Percentiles rank a stretch among this genome's conserved stretches.
These are phyloP conservation scores for Corydoras sp. DNA, from an alignment of 2,113 vertebrate genomes.

Conservation along the genomic window DNA sequence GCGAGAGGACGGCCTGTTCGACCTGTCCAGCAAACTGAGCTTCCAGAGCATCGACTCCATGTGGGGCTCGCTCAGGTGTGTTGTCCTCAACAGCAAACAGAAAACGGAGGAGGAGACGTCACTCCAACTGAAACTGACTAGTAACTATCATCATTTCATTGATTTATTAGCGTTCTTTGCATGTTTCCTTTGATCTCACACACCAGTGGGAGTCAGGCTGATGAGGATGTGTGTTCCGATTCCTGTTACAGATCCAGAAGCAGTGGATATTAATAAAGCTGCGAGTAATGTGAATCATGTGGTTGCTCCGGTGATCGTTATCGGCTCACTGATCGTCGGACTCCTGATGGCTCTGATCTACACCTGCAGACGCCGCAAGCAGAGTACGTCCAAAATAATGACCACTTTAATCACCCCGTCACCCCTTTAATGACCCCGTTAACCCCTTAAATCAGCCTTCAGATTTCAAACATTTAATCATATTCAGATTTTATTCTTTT, in stretches of 20 bases:
- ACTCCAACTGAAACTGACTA: rapidly evolving
- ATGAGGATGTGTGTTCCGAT: too few relatives aligned
- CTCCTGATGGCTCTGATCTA: constrained; percentile 43
- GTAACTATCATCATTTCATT: constrained; percentile 15
- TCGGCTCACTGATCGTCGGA: constrained; percentile 53
- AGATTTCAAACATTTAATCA: too few relatives aligned
- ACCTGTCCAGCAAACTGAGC: constrained; percentile 47
- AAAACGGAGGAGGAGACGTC: neutral
- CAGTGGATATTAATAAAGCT: rapidly evolving
- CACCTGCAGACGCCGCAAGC: rapidly evolving
- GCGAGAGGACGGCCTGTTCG: constrained; percentile 30
- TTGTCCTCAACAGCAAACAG: constrained; percentile 42
- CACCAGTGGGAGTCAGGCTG: too few relatives aligned
- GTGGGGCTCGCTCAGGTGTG: constrained; percentile 35
- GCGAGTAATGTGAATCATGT: neutral
- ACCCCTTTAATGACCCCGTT: too few relatives aligned
- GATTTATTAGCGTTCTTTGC: too few relatives aligned
- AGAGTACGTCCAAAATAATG: constrained; percentile 49
- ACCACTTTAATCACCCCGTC: too few relatives aligned
- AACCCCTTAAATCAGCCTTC: too few relatives aligned
- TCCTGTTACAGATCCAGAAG: neutral
- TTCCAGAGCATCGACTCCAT: rapidly evolving
- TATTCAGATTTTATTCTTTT: neutral
- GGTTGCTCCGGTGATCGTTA: constrained; percentile 51
- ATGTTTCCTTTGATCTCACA: too few relatives aligned